Percentiles rank a stretch among this genome's conserved stretches.
phyloP scores from a whole-genome alignment of 2,888 invertebrate genomes.

The Sinodicranocentrus sp. region DNA sequence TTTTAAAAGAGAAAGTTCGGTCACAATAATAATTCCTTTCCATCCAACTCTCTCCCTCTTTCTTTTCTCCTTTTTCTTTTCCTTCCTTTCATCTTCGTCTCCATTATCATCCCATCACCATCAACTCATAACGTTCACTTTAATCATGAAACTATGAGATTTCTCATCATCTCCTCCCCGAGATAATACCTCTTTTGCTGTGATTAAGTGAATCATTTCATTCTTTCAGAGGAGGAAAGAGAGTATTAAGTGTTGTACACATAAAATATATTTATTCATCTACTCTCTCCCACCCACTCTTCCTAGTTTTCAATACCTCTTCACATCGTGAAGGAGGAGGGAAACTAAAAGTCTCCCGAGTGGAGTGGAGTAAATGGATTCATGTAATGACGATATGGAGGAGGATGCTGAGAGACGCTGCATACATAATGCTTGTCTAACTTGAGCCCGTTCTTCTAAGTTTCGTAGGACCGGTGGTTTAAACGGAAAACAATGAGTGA shows the following conservation, averaged over 20 bases:
- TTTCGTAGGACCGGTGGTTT: too few species aligned
- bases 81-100: slow-evolving; percentile 48
- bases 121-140: slow-evolving; percentile 43
- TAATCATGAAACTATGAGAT: slow-evolving; percentile 48
- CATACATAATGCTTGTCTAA: slow-evolving; percentile 15
- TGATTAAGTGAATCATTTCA: slow-evolving; percentile 62
- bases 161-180: slow-evolving; percentile 12
- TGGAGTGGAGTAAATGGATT: background rate
- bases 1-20: slow-evolving; percentile 5
- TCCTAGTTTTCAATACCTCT: background rate
- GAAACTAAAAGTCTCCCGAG: background rate
- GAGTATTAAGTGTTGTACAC: slow-evolving; percentile 3
- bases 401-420: background rate
- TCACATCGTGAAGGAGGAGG: slow-evolving; percentile 10
- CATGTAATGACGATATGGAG: background rate
- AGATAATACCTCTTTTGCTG: slow-evolving; percentile 13
- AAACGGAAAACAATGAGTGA: slow-evolving; percentile 7
- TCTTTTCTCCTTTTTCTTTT: slow-evolving; percentile 37
- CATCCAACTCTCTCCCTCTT: background rate
- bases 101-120: slow-evolving; percentile 32
- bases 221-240: background rate
- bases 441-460: too few species aligned
- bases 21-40: slow-evolving; percentile 26
- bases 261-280: slow-evolving; percentile 3
- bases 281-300: too few species aligned